Percentiles rank a stretch among this genome's conserved stretches.
Evolutionary conservation across 2,888 invertebrate species (phyloP).

Genomic region (Philereme transversata): DNA sequence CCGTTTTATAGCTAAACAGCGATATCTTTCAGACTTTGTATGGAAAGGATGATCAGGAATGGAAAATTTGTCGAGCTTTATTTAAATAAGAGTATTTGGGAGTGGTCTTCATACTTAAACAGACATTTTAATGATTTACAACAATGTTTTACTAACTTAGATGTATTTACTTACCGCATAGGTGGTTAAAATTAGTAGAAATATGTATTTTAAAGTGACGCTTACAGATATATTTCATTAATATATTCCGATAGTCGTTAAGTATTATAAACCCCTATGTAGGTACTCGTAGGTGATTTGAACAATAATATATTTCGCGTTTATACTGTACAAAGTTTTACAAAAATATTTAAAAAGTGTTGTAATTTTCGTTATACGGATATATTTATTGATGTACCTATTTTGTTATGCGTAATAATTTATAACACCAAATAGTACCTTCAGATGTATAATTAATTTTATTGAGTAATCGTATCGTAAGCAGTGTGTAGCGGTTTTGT

Average conservation of each 20-base stretch:
- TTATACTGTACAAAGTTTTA: slow-evolving; percentile 47
- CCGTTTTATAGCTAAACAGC: too few species aligned
- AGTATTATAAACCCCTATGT: slow-evolving; percentile 16
- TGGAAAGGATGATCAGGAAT: too few species aligned
- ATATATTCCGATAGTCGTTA: slow-evolving; percentile 62
- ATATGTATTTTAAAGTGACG: slow-evolving; percentile 59
- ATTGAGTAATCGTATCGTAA: slow-evolving; percentile 61
- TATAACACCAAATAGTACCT: slow-evolving; percentile 80
- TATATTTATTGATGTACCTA: slow-evolving; percentile 53
- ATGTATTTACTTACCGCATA: slow-evolving; percentile 44
- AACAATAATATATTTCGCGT: slow-evolving; percentile 65
- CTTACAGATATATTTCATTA: slow-evolving; percentile 58
- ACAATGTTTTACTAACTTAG: slow-evolving; percentile 30
- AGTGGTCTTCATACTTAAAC: too few species aligned
- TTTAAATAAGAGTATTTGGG: too few species aligned
- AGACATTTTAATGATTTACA: slow-evolving; percentile 8
- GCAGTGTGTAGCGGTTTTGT: slow-evolving; percentile 79
- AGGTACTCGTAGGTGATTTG: slow-evolving; percentile 60
- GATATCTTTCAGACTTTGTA: too few species aligned
- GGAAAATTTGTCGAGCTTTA: too few species aligned
- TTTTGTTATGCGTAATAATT: slow-evolving; percentile 70
- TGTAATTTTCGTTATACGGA: slow-evolving; percentile 42
- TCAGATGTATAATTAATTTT: slow-evolving; percentile 66
- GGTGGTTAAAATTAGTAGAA: slow-evolving; percentile 50
- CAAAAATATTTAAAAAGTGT: slow-evolving; percentile 43